These are phyloP conservation scores for Syrphus vitripennis DNA, from an alignment of 2,888 invertebrate species.

Conservation along the genomic window DNA sequence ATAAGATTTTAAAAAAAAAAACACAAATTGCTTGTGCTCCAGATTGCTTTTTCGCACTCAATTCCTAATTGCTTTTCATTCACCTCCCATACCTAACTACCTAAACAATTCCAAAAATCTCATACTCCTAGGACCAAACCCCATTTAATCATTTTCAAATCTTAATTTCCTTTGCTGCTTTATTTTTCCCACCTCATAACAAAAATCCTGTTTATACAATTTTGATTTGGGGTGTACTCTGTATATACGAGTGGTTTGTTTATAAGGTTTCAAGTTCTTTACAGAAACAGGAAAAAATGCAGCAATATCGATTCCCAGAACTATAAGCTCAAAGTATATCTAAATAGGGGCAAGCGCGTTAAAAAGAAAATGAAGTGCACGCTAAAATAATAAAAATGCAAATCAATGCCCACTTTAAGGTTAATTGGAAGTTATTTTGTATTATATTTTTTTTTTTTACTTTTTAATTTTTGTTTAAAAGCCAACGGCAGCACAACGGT, in stretches of 20 bases:
- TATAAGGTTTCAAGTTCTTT: not conserved
- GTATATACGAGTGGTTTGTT: not conserved
- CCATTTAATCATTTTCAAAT: slow-evolving; percentile 17
- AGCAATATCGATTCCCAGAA: not conserved
- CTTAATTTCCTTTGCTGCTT: not conserved
- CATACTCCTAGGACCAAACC: not conserved
- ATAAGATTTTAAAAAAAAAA: not conserved
- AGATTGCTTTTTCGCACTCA: slow-evolving; percentile 11
- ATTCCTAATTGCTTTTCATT: slow-evolving; percentile 9
- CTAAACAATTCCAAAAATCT: not conserved
- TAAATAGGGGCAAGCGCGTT: slow-evolving; percentile 1
- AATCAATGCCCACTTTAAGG: slow-evolving; percentile 62
- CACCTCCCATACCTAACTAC: not conserved
- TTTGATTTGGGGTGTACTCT: not conserved
- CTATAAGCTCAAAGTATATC: not conserved
- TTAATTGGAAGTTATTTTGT: slow-evolving; percentile 57
- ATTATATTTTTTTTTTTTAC: not conserved
- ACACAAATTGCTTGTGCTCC: not conserved
- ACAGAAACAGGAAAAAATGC: not conserved
- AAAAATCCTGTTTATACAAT: not conserved
- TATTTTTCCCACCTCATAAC: slow-evolving; percentile 4
- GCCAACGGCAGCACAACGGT: slow-evolving; percentile 1
- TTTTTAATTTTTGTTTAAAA: not conserved
- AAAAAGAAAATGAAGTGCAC: slow-evolving; percentile 25
- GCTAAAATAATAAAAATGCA: slow-evolving; percentile 53